Evolutionary conservation across 2,888 invertebrate genomes (phyloP).

Genomic region (Nephrocerus scutellatus): DNA sequence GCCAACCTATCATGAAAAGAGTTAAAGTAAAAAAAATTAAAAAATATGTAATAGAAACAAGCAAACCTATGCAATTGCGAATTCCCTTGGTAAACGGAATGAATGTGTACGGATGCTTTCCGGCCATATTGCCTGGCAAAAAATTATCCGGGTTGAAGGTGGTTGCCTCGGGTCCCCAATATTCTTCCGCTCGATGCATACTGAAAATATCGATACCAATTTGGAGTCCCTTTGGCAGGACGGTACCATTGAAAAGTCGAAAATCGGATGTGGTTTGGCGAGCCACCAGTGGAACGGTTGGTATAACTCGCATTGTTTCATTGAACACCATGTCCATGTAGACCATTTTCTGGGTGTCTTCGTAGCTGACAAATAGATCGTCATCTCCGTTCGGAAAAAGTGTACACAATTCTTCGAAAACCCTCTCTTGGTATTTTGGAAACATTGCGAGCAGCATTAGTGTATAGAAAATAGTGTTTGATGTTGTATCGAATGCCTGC

Average conservation of each 20-base stretch:
- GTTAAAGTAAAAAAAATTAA: no score
- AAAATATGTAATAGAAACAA: no score
- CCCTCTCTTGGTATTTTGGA: slow-evolving; percentile 19
- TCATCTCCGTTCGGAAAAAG: no score
- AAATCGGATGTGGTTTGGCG: slow-evolving; percentile 16
- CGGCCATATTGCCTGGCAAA: slow-evolving; percentile 22
- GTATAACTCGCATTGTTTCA: slow-evolving; percentile 24
- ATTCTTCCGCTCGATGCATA: slow-evolving; percentile 22
- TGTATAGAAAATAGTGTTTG: slow-evolving; percentile 16
- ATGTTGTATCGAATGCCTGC: no score
- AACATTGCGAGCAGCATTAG: slow-evolving; percentile 20
- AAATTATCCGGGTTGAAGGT: slow-evolving; percentile 28
- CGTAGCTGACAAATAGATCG: slow-evolving; percentile 28
- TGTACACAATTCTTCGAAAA: no score
- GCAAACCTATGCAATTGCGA: slow-evolving; percentile 22
- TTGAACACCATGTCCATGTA: slow-evolving; percentile 25
- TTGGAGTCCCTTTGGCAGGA: slow-evolving; percentile 19
- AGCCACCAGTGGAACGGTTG: slow-evolving; percentile 21
- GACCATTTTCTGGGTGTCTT: slow-evolving; percentile 18
- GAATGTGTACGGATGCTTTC: slow-evolving; percentile 24
- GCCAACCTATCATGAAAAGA: slow-evolving; percentile 15
- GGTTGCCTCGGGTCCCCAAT: slow-evolving; percentile 24
- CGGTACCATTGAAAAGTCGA: slow-evolving; percentile 12
- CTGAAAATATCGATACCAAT: slow-evolving; percentile 21
- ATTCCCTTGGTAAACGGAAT: slow-evolving; percentile 26